phyloP scores from a whole-genome alignment of 2,888 invertebrate species.

The Andrena flavipes region DNA sequence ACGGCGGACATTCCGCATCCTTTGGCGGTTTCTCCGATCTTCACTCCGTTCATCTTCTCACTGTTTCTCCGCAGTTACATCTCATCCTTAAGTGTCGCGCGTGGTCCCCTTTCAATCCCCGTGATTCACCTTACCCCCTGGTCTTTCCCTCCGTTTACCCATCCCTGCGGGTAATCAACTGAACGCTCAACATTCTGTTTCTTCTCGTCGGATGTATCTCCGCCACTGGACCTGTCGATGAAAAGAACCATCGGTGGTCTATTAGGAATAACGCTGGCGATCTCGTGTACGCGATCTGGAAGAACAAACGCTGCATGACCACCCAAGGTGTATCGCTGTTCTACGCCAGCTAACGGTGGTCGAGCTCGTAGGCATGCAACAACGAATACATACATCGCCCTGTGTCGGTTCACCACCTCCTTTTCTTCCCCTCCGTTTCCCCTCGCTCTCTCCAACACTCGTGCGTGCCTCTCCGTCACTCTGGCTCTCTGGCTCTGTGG shows the following conservation, averaged over 20 bases:
- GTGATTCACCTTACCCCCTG: neutral
- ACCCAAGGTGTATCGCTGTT: conserved; percentile 65
- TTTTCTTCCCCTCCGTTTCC: conserved; percentile 1
- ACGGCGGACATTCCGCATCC: neutral
- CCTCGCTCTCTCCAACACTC: neutral
- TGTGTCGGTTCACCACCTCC: conserved; percentile 31
- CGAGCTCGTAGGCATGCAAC: conserved; percentile 68
- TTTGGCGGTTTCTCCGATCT: neutral
- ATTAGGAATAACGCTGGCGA: conserved; percentile 34
- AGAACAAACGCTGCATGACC: conserved; percentile 54
- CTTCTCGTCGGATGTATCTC: neutral
- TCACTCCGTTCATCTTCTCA: neutral
- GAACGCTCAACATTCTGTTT: neutral
- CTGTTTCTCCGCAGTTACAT: neutral
- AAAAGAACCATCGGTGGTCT: conserved; percentile 26
- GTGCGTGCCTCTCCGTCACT: neutral
- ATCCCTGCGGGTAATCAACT: too few relatives aligned
- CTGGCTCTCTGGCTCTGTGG: conserved; percentile 1
- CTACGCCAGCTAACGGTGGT: conserved; percentile 65
- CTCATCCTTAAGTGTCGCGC: neutral
- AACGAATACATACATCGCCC: conserved; percentile 47
- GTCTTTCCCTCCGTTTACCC: too few relatives aligned
- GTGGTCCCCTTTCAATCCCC: neutral
- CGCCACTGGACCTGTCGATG: conserved; percentile 6
- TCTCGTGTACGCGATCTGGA: conserved; percentile 20